Evolutionary conservation across 2,113 vertebrate genomes (phyloP).

Genomic region (Erpornis zantholeuca): DNA sequence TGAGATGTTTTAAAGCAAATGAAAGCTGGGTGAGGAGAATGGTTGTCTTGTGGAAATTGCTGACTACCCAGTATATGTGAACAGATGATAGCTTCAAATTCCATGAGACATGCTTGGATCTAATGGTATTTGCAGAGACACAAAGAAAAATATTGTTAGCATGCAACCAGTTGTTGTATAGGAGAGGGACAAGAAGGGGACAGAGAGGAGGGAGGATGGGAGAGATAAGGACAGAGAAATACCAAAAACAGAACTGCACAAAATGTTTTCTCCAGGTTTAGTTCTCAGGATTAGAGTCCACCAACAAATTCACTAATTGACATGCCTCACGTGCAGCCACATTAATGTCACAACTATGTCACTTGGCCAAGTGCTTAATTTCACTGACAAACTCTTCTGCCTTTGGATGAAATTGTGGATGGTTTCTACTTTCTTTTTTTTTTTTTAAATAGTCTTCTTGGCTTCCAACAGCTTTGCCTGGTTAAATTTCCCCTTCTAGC

Average conservation of each 20-base stretch:
- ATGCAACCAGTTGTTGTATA: background rate
- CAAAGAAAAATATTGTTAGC: background rate
- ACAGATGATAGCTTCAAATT: background rate
- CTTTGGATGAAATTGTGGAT: background rate
- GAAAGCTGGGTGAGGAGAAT: background rate
- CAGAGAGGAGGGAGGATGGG: background rate
- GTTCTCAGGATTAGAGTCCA: background rate
- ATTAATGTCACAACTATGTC: background rate
- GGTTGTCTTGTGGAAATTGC: background rate
- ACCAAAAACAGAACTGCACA: background rate
- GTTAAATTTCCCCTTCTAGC: slow-evolving; percentile 37
- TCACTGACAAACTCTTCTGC: background rate
- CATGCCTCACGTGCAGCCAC: rapidly evolving
- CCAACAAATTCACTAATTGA: background rate
- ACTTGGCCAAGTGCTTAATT: background rate
- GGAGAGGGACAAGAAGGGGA: background rate
- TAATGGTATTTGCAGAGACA: background rate
- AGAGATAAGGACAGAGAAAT: background rate
- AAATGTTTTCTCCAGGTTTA: background rate
- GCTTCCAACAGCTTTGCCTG: slow-evolving; percentile 21
- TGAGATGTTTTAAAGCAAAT: background rate
- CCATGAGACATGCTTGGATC: background rate
- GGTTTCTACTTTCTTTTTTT: background rate
- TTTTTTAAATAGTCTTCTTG: background rate
- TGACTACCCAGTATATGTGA: background rate